Percentiles rank a stretch among this genome's conserved stretches.
Conservation (phyloP, 2,113 vertebrate species). For the Bostrychus sinensis region DNA sequence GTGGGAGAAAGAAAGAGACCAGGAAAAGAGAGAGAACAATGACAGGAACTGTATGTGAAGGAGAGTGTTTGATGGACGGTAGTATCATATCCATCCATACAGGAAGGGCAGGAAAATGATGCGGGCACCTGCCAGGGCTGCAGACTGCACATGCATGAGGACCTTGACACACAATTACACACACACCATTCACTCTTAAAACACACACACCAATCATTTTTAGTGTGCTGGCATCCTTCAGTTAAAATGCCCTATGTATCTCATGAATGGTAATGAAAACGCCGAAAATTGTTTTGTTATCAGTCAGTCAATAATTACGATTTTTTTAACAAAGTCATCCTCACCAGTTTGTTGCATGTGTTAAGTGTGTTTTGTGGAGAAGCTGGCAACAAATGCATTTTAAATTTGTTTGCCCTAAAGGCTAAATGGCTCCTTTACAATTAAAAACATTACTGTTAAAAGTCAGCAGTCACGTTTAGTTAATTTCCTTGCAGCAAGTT, state of each 20-base stretch:
- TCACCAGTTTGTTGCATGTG: neutral
- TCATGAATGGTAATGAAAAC: slow-evolving; percentile 56
- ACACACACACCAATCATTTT: slow-evolving; percentile 55
- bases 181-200: slow-evolving; percentile 40
- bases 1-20: slow-evolving; percentile 16
- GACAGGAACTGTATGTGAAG: slow-evolving; percentile 73
- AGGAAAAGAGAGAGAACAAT: slow-evolving; percentile 59
- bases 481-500: slow-evolving; percentile 25
- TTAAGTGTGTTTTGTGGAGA: slow-evolving; percentile 9
- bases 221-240: slow-evolving; percentile 40
- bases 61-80: slow-evolving; percentile 71
- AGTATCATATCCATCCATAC: slow-evolving; percentile 65
- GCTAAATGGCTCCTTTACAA: slow-evolving; percentile 15
- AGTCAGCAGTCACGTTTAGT: slow-evolving; percentile 4
- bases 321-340: slow-evolving; percentile 6
- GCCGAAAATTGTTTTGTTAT: slow-evolving; percentile 33
- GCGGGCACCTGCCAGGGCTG: slow-evolving; percentile 49
- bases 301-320: slow-evolving; percentile 22
- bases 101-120: slow-evolving; percentile 70
- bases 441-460: slow-evolving; percentile 1
- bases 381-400: slow-evolving; percentile 26
- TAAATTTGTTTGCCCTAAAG: slow-evolving; percentile 18
- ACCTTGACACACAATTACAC: slow-evolving; percentile 73
- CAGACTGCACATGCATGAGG: slow-evolving; percentile 45
- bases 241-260: slow-evolving; percentile 26